These are phyloP conservation scores for Drosophila triauraria DNA, from an alignment of 1,140 invertebrate genomes.

Conservation along the genomic window DNA sequence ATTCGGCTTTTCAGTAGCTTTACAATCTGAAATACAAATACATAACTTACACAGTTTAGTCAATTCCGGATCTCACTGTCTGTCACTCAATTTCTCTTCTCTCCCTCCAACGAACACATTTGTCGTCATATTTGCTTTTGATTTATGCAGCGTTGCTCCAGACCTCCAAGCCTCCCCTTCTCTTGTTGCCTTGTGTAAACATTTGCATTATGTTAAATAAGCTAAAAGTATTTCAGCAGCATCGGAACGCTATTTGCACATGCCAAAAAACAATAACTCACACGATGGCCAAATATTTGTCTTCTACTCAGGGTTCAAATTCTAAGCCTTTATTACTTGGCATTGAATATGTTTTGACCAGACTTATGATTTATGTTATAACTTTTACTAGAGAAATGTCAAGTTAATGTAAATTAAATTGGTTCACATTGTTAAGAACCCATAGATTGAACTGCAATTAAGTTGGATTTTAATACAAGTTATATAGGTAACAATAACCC, in stretches of 20 bases:
- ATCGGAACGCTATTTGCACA: slow-evolving; percentile 71
- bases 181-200: slow-evolving; percentile 37
- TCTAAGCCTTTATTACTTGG: not conserved
- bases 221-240: slow-evolving; percentile 57
- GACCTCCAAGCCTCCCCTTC: slow-evolving; percentile 1
- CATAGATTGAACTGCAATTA: no score
- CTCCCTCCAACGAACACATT: slow-evolving; percentile 34
- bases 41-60: slow-evolving; percentile 6
- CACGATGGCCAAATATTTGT: slow-evolving; percentile 48
- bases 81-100: slow-evolving; percentile 6
- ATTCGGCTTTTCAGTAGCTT: not conserved
- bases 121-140: slow-evolving; percentile 65
- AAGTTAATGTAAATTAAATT: not conserved
- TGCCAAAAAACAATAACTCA: slow-evolving; percentile 29
- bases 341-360: not conserved
- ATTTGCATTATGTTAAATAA: slow-evolving; percentile 71
- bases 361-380: not conserved
- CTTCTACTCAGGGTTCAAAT: slow-evolving; percentile 9
- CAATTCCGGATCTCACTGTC: slow-evolving; percentile 5
- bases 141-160: slow-evolving; percentile 65
- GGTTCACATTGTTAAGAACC: no score
- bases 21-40: not conserved
- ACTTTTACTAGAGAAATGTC: no score
- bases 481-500: no score
- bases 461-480: no score